phyloP scores from a whole-genome alignment of 2,113 vertebrate genomes.

The Bettongia penicillata region DNA sequence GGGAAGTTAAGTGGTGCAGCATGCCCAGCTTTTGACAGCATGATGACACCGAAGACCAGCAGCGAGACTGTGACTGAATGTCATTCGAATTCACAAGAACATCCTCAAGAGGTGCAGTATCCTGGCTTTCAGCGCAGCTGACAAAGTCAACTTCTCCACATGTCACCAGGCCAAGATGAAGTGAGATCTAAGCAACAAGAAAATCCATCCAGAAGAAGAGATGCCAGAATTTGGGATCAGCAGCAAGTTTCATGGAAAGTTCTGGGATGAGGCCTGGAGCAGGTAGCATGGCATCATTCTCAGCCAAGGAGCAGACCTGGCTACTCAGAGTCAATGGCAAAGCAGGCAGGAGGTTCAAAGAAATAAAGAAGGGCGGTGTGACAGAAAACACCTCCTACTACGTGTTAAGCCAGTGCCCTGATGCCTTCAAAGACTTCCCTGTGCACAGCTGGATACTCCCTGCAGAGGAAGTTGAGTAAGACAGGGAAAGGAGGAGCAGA shows the following conservation, averaged over 20 bases:
- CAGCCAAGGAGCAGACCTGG: constrained; percentile 96
- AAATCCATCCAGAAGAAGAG: constrained; percentile 94
- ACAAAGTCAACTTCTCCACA: constrained; percentile 91
- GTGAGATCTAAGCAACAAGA: constrained; percentile 92
- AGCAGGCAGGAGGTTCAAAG: constrained; percentile 91
- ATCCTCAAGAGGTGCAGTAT: constrained; percentile 93
- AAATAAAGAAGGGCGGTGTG: constrained; percentile 92
- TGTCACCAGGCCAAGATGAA: constrained; percentile 97
- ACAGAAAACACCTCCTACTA: constrained; percentile 93
- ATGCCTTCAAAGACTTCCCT: constrained; percentile 95
- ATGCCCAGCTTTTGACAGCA: too few relatives aligned
- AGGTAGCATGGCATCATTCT: constrained; percentile 93
- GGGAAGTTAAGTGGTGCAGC: too few relatives aligned
- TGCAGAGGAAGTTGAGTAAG: constrained; percentile 94
- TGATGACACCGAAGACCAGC: constrained; percentile 74
- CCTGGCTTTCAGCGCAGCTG: constrained; percentile 94
- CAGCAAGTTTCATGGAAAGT: constrained; percentile 94
- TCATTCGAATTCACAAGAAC: constrained; percentile 92
- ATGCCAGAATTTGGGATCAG: constrained; percentile 87
- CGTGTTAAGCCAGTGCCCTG: constrained; percentile 94
- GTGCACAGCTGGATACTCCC: constrained; percentile 93
- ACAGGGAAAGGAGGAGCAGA: constrained; percentile 96
- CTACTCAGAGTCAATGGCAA: constrained; percentile 94
- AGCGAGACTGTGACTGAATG: constrained; percentile 89
- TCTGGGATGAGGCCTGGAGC: constrained; percentile 90